phyloP scores from a whole-genome alignment of 2,888 invertebrate genomes.

The Petrophora chlorosata region DNA sequence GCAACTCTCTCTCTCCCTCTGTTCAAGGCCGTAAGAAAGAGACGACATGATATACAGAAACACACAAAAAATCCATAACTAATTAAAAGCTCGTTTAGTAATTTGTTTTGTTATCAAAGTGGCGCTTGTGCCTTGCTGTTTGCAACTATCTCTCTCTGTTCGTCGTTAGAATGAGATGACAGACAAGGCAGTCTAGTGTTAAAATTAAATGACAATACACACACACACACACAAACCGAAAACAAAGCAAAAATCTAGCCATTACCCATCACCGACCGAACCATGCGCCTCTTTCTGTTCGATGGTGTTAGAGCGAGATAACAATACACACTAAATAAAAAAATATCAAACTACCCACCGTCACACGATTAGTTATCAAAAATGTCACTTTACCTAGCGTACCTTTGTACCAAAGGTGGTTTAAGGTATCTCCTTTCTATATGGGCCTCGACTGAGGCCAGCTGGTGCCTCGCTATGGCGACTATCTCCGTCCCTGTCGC shows the following conservation, averaged over 20 bases:
- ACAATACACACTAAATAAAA: no score
- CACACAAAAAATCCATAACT: no score
- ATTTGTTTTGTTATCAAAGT: no score
- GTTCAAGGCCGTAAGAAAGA: background rate
- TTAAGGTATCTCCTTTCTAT: conserved; percentile 97
- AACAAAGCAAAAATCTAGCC: no score
- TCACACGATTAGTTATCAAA: conserved; percentile 26
- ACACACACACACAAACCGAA: no score
- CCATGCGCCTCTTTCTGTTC: conserved; percentile 5
- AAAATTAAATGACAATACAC: no score
- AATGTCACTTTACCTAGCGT: conserved; percentile 66
- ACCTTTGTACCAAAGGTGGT: conserved; percentile 91
- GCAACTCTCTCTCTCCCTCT: conserved; percentile 5
- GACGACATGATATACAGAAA: conserved; percentile 16
- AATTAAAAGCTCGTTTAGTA: no score
- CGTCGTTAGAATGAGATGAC: no score
- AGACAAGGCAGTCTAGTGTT: no score
- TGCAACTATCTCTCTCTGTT: no score
- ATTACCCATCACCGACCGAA: no score
- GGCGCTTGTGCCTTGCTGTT: no score
- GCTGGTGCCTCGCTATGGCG: conserved; percentile 86
- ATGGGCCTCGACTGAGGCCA: conserved; percentile 93
- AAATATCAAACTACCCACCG: conserved; percentile 28
- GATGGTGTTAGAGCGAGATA: conserved; percentile 8
- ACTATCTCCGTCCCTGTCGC: conserved; percentile 83